These are phyloP conservation scores for Pristionchus japonicus DNA, from an alignment of 2,888 invertebrate genomes.

Conservation along the genomic window DNA sequence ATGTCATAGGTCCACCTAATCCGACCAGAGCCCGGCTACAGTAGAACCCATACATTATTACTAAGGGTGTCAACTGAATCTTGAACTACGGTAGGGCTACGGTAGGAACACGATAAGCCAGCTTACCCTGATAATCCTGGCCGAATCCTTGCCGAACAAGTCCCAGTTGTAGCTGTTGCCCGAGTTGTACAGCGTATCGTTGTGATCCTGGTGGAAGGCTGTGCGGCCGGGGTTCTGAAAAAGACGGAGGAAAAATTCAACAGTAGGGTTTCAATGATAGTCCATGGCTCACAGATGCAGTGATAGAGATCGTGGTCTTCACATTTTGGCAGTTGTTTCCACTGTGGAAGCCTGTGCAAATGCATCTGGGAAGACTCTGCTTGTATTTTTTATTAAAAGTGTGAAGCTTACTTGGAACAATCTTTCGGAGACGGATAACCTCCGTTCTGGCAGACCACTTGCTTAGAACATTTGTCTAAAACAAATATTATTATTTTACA, in stretches of 20 bases:
- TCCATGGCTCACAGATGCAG: background rate
- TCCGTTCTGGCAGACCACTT: background rate
- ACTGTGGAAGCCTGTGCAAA: background rate
- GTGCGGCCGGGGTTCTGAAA: background rate
- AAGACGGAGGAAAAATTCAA: background rate
- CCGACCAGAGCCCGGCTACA: too few relatives aligned
- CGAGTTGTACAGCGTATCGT: background rate
- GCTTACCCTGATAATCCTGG: constrained; percentile 2
- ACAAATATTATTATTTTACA: background rate
- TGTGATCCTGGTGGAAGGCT: constrained; percentile 7
- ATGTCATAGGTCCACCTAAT: too few relatives aligned
- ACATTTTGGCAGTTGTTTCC: background rate
- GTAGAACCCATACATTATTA: too few relatives aligned
- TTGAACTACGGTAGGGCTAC: too few relatives aligned
- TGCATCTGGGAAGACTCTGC: background rate
- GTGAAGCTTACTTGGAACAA: background rate
- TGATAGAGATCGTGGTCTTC: background rate
- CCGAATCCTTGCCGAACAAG: background rate
- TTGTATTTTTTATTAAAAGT: too few relatives aligned
- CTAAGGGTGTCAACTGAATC: too few relatives aligned
- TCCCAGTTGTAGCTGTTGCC: constrained; percentile 12
- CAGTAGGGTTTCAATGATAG: background rate
- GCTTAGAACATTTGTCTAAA: background rate
- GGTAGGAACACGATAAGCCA: too few relatives aligned
- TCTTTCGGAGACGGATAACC: background rate